Base-by-base conservation (phyloP, 2,888 invertebrate genomes). In the Hirudinaria manillensis region DNA sequence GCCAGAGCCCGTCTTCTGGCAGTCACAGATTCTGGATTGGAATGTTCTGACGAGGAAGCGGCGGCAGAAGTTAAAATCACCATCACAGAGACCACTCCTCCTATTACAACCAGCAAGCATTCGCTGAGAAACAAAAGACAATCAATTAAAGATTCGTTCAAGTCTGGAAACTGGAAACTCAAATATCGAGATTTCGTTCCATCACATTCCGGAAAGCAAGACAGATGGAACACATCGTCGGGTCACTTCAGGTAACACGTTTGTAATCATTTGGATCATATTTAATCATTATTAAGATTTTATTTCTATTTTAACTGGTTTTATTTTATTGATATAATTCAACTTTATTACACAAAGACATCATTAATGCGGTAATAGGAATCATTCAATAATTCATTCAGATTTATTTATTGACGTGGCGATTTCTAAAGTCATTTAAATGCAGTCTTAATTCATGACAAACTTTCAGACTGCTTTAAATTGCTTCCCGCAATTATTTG, bases 121-220 rank as follows among this genome's bases (percentile, higher is more conserved):
- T 45, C 24, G 32, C 21, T 72, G 24, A 72, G 51, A 27, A 32
- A 32, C n/a, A 72, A 72, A 55, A 24, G 72, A 53, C 72, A 72
- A 55, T 72, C 72, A 16, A 72, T 55, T 19, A 72, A 51, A 27
- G 72, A 72, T 29, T 72, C 72, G 10, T 72, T 72, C 29, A n/a
- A 55, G 27, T 27, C 51, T 38, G 72, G 72, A 1, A 72, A 53
- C 66, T 76, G 76, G 76, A 76, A 72, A 51, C 76, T 76, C 38
- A 76, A 76, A 70, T 76, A 76, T 53, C 68, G 74, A 70, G 76
- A 76, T 55, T 76, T 76, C 66, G 51, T 76, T 29, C 70, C 76
- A 4, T 55, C 72, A 7, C 38, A 61, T 27, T 51, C 55, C 19
- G 55, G 51, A 51, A 72, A 55, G 24, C 72, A 51, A 4, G 72